A percentile compares a stretch with the other conserved stretches of the same genome.
Evolutionary conservation across 2,797 vertebrate species (phyloP).

Genomic region (Micrastur ruficollis): DNA sequence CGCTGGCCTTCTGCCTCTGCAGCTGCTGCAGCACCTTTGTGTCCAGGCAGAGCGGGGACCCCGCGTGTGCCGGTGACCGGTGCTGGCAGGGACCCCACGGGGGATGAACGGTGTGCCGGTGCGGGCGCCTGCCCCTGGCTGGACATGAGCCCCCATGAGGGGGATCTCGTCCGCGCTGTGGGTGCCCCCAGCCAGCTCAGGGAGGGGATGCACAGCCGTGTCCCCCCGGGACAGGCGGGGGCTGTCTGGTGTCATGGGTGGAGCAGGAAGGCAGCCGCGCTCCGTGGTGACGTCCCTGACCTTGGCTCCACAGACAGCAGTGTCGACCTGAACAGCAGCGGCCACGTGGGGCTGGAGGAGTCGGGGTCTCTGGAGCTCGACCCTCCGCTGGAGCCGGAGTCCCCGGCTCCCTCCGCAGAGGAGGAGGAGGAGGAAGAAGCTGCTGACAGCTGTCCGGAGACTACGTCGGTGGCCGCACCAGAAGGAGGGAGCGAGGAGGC

Average conservation of each 20-base stretch:
- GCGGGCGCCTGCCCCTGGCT: not conserved
- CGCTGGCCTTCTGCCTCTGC: not conserved
- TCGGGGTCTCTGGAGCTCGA: conserved; percentile 48
- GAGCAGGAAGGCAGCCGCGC: not conserved
- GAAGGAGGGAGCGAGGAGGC: conserved; percentile 29
- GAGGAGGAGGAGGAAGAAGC: conserved; percentile 19
- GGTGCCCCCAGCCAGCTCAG: not conserved
- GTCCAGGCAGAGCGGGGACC: not conserved
- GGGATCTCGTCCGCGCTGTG: not conserved
- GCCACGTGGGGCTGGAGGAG: conserved; percentile 54
- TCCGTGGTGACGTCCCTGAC: not conserved
- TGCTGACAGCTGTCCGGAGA: conserved; percentile 18
- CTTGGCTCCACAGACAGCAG: conserved; percentile 55
- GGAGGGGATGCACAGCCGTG: not conserved
- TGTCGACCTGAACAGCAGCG: conserved; percentile 47
- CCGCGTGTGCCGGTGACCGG: accelerated
- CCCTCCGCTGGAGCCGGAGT: not conserved
- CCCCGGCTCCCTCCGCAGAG: not conserved
- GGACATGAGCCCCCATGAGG: not conserved
- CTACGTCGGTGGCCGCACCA: not conserved
- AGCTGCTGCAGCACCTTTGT: not conserved
- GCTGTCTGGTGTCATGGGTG: not conserved
- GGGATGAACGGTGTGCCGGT: accelerated
- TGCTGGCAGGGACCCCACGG: accelerated
- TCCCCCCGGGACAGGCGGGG: not conserved